phyloP scores from a whole-genome alignment of 2,797 vertebrate species.

The Diglossa cyanea region DNA sequence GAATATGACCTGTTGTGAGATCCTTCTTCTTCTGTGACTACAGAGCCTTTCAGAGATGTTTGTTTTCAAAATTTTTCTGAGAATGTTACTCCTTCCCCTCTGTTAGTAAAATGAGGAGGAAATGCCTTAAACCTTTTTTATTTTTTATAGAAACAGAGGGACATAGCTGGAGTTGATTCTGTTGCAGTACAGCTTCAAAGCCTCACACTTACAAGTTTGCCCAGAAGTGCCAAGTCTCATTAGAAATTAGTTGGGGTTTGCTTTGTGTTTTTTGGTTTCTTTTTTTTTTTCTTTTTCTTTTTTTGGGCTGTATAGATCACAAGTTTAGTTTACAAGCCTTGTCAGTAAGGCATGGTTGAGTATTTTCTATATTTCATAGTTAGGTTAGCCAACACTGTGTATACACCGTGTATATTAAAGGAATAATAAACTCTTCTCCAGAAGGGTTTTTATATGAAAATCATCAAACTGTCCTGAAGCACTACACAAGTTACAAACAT shows the following conservation, averaged over 20 bases:
- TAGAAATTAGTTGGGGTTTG: not conserved
- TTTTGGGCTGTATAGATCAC: not conserved
- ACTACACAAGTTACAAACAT: not conserved
- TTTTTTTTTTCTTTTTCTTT: not conserved
- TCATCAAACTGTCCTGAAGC: not conserved
- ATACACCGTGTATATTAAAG: not conserved
- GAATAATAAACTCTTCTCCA: not conserved
- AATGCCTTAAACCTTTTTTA: not conserved
- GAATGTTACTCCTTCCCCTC: not conserved
- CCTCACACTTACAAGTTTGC: not conserved
- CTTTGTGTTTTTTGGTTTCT: not conserved
- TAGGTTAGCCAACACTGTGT: not conserved
- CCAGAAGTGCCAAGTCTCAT: not conserved
- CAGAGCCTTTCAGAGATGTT: not conserved
- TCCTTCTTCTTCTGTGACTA: accelerated
- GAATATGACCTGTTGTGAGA: not conserved
- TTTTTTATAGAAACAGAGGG: not conserved
- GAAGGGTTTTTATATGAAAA: not conserved
- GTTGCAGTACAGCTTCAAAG: not conserved
- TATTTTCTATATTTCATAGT: not conserved
- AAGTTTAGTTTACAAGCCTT: not conserved
- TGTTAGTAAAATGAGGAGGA: not conserved
- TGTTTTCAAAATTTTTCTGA: not conserved
- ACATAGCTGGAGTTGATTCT: not conserved
- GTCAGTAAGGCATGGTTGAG: not conserved